phyloP scores from a whole-genome alignment of 2,113 vertebrate genomes.

The Lophius piscatorius region DNA sequence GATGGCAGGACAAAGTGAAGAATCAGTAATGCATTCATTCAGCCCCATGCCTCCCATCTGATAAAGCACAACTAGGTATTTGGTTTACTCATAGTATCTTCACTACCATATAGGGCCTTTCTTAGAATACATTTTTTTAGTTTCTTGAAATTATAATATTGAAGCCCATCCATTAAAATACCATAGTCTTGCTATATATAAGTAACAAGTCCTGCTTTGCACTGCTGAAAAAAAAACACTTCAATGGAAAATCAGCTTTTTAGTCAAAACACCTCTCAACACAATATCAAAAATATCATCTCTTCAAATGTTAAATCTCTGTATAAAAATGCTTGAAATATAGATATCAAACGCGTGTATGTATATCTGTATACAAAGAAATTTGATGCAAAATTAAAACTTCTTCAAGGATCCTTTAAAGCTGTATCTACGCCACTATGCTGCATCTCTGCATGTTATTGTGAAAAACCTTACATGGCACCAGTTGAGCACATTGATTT shows the following conservation, averaged over 20 bases:
- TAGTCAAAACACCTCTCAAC: conserved; percentile 60
- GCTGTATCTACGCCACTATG: conserved; percentile 51
- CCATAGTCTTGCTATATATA: conserved; percentile 49
- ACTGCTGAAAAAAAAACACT: conserved; percentile 50
- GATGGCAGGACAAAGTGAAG: conserved; percentile 68
- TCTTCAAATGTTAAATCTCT: conserved; percentile 78
- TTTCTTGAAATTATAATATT: conserved; percentile 33
- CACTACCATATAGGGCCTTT: conserved; percentile 13
- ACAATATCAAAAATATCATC: conserved; percentile 84
- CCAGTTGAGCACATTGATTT: conserved; percentile 36
- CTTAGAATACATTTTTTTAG: conserved; percentile 19
- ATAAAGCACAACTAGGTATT: conserved; percentile 71
- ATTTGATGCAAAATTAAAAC: conserved; percentile 81
- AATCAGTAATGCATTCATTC: conserved; percentile 58
- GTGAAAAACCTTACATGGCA: conserved; percentile 43
- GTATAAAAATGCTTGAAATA: conserved; percentile 81
- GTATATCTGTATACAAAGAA: conserved; percentile 75
- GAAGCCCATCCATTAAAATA: conserved; percentile 43
- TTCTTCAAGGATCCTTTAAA: conserved; percentile 66
- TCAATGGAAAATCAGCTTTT: conserved; percentile 54
- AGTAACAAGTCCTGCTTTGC: conserved; percentile 62
- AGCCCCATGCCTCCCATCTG: conserved; percentile 48
- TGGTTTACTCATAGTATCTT: conserved; percentile 59
- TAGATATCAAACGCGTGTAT: conserved; percentile 68
- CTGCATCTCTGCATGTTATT: conserved; percentile 29